Base-by-base conservation (phyloP, 2,113 vertebrate genomes). In the Carassius carassius region DNA sequence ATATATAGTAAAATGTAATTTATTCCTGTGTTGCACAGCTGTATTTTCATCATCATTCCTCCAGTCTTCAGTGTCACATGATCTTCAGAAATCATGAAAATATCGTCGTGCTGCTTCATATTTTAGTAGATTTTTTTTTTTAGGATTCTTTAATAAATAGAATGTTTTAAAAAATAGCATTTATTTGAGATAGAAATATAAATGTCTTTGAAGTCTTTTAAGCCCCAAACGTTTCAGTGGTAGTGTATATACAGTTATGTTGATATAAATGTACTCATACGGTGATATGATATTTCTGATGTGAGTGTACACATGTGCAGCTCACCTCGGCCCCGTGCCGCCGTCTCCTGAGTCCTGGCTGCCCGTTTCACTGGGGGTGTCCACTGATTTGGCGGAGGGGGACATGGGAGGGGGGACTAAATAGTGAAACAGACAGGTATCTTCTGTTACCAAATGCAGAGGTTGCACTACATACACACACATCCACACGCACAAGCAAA, bases 351-450 rank as follows among this genome's bases (percentile, higher is more conserved):
- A 99, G 91, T 99, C 97, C 89, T 99, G 98, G 92, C 98, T 99
- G 91, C 98, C 97, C 85, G 97, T 96, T 92, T 99, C 98, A 51
- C 98, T 99, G 85, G 95, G 96, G 0, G 96, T 96, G 93, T 96
- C 98, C 96, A 98, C 97, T 84, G 98, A 99, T 95, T 99, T 99
- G 95, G 97, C 97, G 89, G 97, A 98, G 58, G 98, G 98, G 94
- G 98, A 99, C 94, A 97, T 97, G 92, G 97, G 98, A 95, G 97
- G 97, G 90, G 98, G 97, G 97, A 98, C 98, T 99, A 98, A 94
- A 97, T 98, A 98, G 96, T 98, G 97, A 98, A 99, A 99, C 92
- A 99, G 95, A 99, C 97, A 99, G 87, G 97, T 98, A 97, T 99
- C 97, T 91, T 95, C 96, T 96, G 97, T 99, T 99, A 99, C 96